Percentiles rank a stretch among this genome's conserved stretches.
These are phyloP conservation scores for Argyresthia albistria DNA, from an alignment of 2,888 invertebrate genomes.

Conservation along the genomic window DNA sequence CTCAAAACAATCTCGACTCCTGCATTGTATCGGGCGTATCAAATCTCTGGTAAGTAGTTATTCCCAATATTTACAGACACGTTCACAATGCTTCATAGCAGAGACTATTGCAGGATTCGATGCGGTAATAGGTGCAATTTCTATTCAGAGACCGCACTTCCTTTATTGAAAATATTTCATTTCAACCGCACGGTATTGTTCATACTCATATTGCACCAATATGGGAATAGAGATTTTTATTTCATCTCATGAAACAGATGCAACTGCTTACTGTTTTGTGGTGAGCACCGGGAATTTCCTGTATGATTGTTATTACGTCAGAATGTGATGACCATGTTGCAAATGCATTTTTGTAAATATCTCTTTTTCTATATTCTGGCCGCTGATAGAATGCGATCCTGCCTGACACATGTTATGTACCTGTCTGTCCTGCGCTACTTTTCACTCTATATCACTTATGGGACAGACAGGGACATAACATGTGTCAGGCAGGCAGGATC, in stretches of 20 bases:
- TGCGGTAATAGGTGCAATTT: slow-evolving; percentile 2
- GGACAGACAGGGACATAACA: too few species aligned
- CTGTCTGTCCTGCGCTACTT: background rate
- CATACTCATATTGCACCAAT: background rate
- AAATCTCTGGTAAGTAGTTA: background rate
- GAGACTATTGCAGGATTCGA: slow-evolving; percentile 2
- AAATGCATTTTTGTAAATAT: too few species aligned
- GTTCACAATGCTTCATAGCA: slow-evolving; percentile 1
- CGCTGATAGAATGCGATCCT: too few species aligned
- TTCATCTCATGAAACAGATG: too few species aligned
- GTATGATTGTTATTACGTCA: background rate
- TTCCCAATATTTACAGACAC: background rate
- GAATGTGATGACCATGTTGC: background rate
- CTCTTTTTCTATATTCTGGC: too few species aligned
- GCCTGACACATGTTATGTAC: too few species aligned
- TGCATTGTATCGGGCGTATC: too few species aligned
- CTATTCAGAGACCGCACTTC: slow-evolving; percentile 5
- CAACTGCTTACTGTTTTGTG: too few species aligned
- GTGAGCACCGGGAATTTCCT: background rate
- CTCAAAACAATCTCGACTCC: background rate
- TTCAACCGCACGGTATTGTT: slow-evolving; percentile 7
- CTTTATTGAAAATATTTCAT: slow-evolving; percentile 15
- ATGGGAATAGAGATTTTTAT: background rate
- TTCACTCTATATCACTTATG: background rate
- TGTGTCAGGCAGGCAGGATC: too few species aligned